These are phyloP conservation scores for Podilymbus podiceps DNA, from an alignment of 2,113 vertebrate species.

Conservation along the genomic window DNA sequence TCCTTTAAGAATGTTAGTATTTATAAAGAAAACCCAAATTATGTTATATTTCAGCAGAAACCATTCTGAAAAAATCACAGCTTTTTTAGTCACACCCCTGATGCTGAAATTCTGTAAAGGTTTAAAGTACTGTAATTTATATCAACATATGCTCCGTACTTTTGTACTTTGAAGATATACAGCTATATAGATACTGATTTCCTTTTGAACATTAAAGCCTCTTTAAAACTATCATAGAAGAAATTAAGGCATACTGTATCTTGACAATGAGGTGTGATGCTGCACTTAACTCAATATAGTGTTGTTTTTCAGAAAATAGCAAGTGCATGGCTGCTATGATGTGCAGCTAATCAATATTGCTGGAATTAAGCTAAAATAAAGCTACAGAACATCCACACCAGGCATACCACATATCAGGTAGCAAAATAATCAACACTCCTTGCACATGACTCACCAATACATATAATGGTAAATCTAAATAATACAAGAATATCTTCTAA, in stretches of 20 bases:
- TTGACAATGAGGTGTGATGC: not conserved
- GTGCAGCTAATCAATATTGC: not conserved
- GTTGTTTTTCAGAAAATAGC: not conserved
- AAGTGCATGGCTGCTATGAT: not conserved
- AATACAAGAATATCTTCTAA: not conserved
- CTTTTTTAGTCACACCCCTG: not conserved
- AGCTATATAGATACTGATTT: not conserved
- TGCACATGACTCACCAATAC: not conserved
- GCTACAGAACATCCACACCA: not conserved
- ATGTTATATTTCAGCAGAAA: not conserved
- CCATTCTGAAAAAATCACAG: not conserved
- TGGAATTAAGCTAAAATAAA: not conserved
- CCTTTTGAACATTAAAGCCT: not conserved
- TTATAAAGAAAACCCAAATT: not conserved
- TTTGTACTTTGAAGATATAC: not conserved
- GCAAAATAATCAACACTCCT: not conserved
- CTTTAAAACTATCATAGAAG: not conserved
- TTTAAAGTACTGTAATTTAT: not conserved
- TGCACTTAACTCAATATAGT: not conserved
- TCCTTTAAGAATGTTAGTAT: not conserved
- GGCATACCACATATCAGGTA: not conserved
- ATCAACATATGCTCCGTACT: not conserved
- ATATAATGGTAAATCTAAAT: not conserved
- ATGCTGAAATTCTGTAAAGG: not conserved
- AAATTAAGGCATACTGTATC: not conserved